Evolutionary conservation across 2,113 vertebrate genomes (phyloP), one percentile per base, ranked within the genome.

Genomic region (Brachyistius frenatus): DNA sequence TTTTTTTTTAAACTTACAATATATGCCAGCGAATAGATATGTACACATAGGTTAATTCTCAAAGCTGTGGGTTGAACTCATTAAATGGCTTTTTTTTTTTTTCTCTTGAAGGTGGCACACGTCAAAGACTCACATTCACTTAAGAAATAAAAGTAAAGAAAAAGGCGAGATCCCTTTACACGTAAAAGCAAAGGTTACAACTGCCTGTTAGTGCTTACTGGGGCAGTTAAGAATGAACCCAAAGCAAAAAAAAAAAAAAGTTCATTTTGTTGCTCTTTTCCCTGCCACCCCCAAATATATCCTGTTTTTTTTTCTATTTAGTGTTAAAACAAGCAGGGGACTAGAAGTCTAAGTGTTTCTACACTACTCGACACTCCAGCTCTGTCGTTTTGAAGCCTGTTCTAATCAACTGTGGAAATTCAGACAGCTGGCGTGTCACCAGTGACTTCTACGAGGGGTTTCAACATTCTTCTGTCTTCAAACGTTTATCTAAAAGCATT

Each of bases 1-100:
- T 91, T 92, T 81, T 88, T 81, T 86, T 84, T 84, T 84, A 82
- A 91, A 93, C 91, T 85, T 93, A 95, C 93, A 92, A 95, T 94
- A 95, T 95, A 95, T 91, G 94, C 94, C 92, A 94, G 94, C 92
- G 83, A 94, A 94, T 91, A 93, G 93, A 94, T 95, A 94, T 95
- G 93, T 95, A 93, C 94, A 95, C 92, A 92, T 93, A 93, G 90
- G 92, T 93, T 93, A 92, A 89, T 93, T 94, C 93, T 94, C 93
- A 94, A 94, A 95, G 93, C 93, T 95, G 94, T 94, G 93, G 91
- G 92, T 94, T 91, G 85, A 94, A 95, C 92, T 94, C 89, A 93
- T 95, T 93, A 91, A 94, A 95, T 95, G 94, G 94, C 94, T 95
- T 95, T 66, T 92, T 93, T 93, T 89, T 93, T 93, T 94, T 93